Conservation (phyloP, 2,888 invertebrate genomes). For the Hofmannophila pseudospretella region DNA sequence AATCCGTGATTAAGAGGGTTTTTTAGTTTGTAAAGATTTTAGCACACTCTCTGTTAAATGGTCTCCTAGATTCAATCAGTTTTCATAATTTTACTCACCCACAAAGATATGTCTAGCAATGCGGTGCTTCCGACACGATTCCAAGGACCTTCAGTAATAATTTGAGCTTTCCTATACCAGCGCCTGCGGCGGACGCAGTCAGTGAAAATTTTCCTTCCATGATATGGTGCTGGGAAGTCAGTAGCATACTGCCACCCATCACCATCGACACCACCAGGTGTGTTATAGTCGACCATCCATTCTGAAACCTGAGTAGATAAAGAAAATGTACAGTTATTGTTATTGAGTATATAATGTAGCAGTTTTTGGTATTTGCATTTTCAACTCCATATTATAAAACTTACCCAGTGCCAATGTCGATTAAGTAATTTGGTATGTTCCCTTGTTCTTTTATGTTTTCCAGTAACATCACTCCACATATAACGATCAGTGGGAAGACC, state of each 20-base stretch:
- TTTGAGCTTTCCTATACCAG: conserved; percentile 90
- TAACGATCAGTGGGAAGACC: conserved; percentile 91
- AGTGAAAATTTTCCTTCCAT: conserved; percentile 90
- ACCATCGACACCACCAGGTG: conserved; percentile 91
- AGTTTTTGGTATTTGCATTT: too few species aligned
- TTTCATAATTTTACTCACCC: conserved; percentile 59
- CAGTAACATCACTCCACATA: conserved; percentile 95
- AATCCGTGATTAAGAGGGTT: neutral
- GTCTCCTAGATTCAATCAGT: too few species aligned
- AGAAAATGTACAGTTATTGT: conserved; percentile 14
- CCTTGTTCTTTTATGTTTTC: conserved; percentile 88
- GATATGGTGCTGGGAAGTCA: conserved; percentile 93
- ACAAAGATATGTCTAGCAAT: conserved; percentile 87
- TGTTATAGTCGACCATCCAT: conserved; percentile 95
- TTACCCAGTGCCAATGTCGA: conserved; percentile 93
- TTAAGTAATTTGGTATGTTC: conserved; percentile 92
- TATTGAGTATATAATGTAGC: neutral
- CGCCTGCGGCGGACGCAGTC: conserved; percentile 92
- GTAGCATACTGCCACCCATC: conserved; percentile 98
- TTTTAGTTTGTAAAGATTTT: neutral
- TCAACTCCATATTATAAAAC: too few species aligned
- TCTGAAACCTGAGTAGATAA: conserved; percentile 92
- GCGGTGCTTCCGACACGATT: conserved; percentile 91
- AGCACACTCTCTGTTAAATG: too few species aligned
- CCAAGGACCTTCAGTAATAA: conserved; percentile 93